A percentile compares a stretch with the other conserved stretches of the same genome.
Evolutionary conservation across 2,888 invertebrate species (phyloP).

Genomic region (Agrochola litura): DNA sequence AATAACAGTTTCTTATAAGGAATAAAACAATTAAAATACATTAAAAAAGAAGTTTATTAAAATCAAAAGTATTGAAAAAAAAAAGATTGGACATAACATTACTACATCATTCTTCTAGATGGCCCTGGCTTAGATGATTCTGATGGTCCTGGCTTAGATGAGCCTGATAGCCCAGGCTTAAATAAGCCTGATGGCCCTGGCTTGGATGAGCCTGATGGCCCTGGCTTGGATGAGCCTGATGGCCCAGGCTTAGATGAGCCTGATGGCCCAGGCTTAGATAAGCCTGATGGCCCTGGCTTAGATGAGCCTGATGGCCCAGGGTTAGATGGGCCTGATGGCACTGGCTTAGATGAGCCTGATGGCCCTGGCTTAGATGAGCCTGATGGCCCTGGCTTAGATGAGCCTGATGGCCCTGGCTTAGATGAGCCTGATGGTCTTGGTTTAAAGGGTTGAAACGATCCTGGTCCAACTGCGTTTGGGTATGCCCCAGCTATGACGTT

Average conservation of each 20-base stretch:
- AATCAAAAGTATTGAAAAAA: neutral
- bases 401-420: too few relatives aligned
- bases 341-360: neutral
- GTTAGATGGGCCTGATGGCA: too few relatives aligned
- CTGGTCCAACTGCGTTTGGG: neutral
- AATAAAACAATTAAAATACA: slow-evolving; percentile 20
- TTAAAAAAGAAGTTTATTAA: slow-evolving; percentile 1
- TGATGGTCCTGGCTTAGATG: too few relatives aligned
- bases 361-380: neutral
- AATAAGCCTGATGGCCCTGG: too few relatives aligned
- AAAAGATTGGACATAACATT: neutral
- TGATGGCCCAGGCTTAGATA: too few relatives aligned
- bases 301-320: neutral
- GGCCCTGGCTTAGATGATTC: neutral
- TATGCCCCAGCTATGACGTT: slow-evolving; percentile 7
- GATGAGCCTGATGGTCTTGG: neutral
- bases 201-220: too few relatives aligned
- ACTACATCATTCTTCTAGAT: neutral
- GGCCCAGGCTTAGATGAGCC: too few relatives aligned
- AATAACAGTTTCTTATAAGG: neutral
- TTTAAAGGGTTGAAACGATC: too few relatives aligned
- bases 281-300: too few relatives aligned
- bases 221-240: too few relatives aligned
- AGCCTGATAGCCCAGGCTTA: too few relatives aligned
- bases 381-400: neutral